Conservation (phyloP, 2,797 vertebrate genomes). For the Etheostoma nigrum region DNA sequence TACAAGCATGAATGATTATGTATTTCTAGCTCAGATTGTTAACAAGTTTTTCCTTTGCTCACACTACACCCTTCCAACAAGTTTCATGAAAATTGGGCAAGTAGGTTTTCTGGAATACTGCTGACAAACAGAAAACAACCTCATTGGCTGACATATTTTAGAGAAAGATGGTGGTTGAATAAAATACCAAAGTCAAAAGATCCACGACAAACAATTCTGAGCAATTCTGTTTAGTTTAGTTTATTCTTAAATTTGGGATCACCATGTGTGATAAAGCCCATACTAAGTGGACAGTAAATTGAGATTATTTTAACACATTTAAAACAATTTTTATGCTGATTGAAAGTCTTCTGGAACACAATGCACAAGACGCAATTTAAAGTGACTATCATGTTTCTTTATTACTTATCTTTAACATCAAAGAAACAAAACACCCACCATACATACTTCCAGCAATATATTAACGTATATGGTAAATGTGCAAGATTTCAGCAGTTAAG, state of each 20-base stretch:
- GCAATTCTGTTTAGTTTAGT: background rate
- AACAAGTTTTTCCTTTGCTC: no score
- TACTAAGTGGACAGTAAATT: background rate
- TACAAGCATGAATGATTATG: no score
- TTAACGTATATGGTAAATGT: slow-evolving; percentile 70
- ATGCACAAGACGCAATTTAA: slow-evolving; percentile 5
- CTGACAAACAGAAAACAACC: no score
- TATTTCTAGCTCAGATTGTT: no score
- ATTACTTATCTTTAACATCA: slow-evolving; percentile 67
- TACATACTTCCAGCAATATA: slow-evolving; percentile 59
- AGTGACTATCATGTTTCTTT: slow-evolving; percentile 59
- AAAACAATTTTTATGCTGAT: no score
- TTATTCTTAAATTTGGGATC: background rate
- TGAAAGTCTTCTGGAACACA: background rate
- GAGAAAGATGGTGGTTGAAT: background rate
- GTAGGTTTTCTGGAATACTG: no score
- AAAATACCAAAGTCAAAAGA: background rate
- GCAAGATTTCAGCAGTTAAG: slow-evolving; percentile 72
- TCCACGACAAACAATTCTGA: background rate
- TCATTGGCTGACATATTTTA: no score
- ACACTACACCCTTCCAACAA: no score
- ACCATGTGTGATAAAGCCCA: background rate
- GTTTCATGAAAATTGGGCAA: no score
- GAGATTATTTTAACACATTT: background rate
- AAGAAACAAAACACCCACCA: slow-evolving; percentile 64